These are phyloP conservation scores for Sialis fuliginosa DNA, from an alignment of 2,888 invertebrate genomes.

Conservation along the genomic window DNA sequence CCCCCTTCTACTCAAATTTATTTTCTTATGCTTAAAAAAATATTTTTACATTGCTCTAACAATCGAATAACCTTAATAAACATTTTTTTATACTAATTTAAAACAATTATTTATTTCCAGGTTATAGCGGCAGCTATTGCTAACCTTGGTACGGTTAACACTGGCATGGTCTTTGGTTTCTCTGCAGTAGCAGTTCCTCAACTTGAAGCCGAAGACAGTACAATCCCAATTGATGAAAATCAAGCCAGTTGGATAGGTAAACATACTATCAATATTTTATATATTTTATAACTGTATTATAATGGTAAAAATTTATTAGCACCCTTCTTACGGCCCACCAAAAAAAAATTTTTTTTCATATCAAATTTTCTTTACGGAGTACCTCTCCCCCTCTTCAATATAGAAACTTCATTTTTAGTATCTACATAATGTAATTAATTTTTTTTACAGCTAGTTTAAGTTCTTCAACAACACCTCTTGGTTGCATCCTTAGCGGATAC, in stretches of 20 bases:
- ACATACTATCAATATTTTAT: slow-evolving; percentile 9
- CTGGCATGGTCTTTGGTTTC: slow-evolving; percentile 52
- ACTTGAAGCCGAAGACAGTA: slow-evolving; percentile 28
- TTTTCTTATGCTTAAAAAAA: too few species aligned
- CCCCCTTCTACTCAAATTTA: too few species aligned
- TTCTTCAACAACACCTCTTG: slow-evolving; percentile 47
- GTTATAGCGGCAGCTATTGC: slow-evolving; percentile 43
- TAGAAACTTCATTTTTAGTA: too few species aligned
- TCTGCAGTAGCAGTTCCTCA: slow-evolving; percentile 48
- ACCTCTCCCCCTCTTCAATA: too few species aligned
- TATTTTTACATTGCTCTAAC: too few species aligned
- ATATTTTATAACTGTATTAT: neutral
- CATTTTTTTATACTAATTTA: too few species aligned
- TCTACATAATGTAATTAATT: neutral
- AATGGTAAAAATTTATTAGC: neutral
- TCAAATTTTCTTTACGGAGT: too few species aligned
- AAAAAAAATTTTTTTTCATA: too few species aligned
- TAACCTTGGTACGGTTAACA: slow-evolving; percentile 49
- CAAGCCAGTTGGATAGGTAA: slow-evolving; percentile 53
- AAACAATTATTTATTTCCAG: slow-evolving; percentile 19
- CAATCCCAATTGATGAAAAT: slow-evolving; percentile 31
- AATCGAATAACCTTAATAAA: too few species aligned
- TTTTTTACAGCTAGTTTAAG: slow-evolving; percentile 40
- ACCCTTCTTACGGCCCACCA: too few species aligned
- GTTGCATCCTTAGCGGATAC: slow-evolving; percentile 51